phyloP scores from a whole-genome alignment of 2,113 vertebrate species.

The Aegypius monachus region DNA sequence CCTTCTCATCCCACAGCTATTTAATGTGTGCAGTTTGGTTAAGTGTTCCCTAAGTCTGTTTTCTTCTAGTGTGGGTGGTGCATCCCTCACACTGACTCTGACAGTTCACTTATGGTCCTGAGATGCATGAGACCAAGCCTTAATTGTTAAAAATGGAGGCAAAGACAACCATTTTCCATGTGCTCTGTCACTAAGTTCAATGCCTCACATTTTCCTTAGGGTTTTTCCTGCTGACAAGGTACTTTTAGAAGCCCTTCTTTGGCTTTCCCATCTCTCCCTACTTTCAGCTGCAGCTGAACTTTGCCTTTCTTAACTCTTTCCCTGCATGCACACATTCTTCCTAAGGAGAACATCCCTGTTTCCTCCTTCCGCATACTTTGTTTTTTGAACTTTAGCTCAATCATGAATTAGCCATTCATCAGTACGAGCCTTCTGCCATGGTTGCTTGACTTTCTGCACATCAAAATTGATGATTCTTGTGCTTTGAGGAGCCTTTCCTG shows the following conservation, averaged over 20 bases:
- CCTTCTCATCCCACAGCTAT: neutral
- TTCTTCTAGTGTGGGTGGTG: neutral
- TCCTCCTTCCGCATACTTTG: neutral
- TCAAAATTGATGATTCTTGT: neutral
- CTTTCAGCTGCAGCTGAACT: neutral
- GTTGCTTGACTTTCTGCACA: neutral
- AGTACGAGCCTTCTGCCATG: neutral
- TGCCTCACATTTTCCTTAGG: neutral
- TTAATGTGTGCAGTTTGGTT: neutral
- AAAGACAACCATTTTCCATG: neutral
- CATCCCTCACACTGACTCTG: neutral
- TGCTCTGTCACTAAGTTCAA: neutral
- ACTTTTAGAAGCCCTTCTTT: neutral
- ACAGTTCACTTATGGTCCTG: neutral
- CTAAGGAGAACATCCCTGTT: neutral
- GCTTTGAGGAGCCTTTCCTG: neutral
- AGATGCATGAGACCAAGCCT: neutral
- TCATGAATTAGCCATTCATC: neutral
- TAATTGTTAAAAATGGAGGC: neutral
- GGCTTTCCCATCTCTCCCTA: neutral
- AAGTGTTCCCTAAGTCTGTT: neutral
- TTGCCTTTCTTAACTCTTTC: neutral
- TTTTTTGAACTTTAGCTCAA: neutral
- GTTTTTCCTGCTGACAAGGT: neutral
- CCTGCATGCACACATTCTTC: neutral